Percentiles rank a stretch among this genome's conserved stretches.
phyloP scores from a whole-genome alignment of 2,888 invertebrate genomes.

The Ypsolopha scabrella region DNA sequence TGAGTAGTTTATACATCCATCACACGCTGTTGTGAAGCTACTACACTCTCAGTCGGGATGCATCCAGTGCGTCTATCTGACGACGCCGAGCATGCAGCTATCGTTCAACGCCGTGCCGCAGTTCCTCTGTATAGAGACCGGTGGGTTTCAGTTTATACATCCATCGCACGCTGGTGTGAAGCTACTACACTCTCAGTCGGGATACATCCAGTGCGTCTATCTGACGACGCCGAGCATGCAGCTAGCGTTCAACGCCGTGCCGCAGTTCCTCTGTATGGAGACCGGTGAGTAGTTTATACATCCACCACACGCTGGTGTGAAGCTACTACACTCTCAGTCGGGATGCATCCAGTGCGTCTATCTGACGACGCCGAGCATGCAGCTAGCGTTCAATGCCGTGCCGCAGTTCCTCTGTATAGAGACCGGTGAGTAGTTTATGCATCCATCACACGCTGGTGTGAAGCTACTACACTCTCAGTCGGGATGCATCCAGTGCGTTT shows the following conservation, averaged over 20 bases:
- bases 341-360: conserved; percentile 63
- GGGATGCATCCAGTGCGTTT: conserved; percentile 59
- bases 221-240: no score
- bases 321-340: conserved; percentile 46
- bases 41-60: no score
- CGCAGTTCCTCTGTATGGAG: no score
- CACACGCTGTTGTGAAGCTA: conserved; percentile 64
- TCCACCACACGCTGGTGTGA: conserved; percentile 55
- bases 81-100: no score
- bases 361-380: conserved; percentile 62
- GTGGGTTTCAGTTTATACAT: no score
- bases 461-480: conserved; percentile 52
- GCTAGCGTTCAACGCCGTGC: no score
- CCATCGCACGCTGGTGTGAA: conserved; percentile 55
- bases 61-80: no score
- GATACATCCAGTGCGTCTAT: no score
- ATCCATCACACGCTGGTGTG: conserved; percentile 51
- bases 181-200: no score
- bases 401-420: conserved; percentile 64
- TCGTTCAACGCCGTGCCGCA: no score
- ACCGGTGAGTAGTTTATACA: no score
- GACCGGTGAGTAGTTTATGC: conserved; percentile 32
- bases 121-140: no score
- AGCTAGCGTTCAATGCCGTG: conserved; percentile 59
- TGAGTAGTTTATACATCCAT: neutral